Conservation (phyloP, 1,140 invertebrate genomes). For the Tribolium madens region DNA sequence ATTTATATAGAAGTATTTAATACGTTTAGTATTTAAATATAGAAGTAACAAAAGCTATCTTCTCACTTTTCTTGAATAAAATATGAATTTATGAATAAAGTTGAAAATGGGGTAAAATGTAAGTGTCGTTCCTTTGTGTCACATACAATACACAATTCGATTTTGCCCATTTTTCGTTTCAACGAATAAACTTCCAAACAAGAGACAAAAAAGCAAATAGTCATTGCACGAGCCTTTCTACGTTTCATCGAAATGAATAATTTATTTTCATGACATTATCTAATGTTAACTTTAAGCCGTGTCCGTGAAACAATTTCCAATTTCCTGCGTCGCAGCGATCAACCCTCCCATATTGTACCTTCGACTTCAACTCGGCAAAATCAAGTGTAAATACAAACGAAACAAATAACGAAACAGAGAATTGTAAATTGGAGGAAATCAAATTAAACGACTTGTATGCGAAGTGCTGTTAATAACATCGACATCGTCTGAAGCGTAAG, state of each 20-base stretch:
- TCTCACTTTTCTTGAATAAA: too few species aligned
- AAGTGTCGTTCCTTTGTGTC: background rate
- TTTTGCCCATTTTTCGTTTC: background rate
- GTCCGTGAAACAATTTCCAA: slow-evolving; percentile 37
- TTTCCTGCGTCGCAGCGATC: slow-evolving; percentile 11
- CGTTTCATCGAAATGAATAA: slow-evolving; percentile 21
- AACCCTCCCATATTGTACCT: slow-evolving; percentile 4
- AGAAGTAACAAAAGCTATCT: too few species aligned
- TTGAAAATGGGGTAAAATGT: background rate
- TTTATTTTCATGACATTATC: slow-evolving; percentile 15
- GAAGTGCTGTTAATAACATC: slow-evolving; percentile 49
- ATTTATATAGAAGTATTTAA: too few species aligned
- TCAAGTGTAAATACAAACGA: slow-evolving; percentile 39
- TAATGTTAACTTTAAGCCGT: slow-evolving; percentile 16
- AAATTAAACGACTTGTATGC: slow-evolving; percentile 51
- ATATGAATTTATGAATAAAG: too few species aligned
- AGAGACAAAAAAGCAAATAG: slow-evolving; percentile 14
- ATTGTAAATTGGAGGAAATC: slow-evolving; percentile 47
- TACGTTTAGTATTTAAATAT: too few species aligned
- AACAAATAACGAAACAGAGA: slow-evolving; percentile 41
- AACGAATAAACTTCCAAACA: background rate
- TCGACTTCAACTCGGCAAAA: background rate
- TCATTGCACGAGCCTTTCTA: background rate
- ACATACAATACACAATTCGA: background rate
- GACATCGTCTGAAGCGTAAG: slow-evolving; percentile 19